A percentile compares a stretch with the other conserved stretches of the same genome.
phyloP scores from a whole-genome alignment of 2,797 vertebrate species.

The Sebastes wilsoni region DNA sequence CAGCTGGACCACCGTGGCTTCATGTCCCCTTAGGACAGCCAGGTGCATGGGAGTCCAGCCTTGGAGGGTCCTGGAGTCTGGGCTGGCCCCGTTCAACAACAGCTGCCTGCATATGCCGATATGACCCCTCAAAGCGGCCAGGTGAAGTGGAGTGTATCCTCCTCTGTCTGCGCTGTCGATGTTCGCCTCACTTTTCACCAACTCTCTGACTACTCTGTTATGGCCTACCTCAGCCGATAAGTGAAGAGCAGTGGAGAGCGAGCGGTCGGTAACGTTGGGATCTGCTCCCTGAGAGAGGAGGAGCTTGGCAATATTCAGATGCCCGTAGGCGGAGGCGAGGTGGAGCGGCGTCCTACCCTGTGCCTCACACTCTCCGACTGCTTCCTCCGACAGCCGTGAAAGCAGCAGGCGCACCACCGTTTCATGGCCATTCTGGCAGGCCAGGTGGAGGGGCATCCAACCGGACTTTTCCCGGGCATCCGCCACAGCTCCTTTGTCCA shows the following conservation, averaged over 20 bases:
- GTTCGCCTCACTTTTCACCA: constrained; percentile 76
- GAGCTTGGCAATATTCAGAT: constrained; percentile 85
- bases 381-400: constrained; percentile 67
- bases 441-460: constrained; percentile 89
- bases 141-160: constrained; percentile 86
- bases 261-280: constrained; percentile 77
- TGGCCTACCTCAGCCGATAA: constrained; percentile 85
- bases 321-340: constrained; percentile 85
- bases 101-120: constrained; percentile 88
- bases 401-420: constrained; percentile 85
- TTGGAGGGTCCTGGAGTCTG: constrained; percentile 79
- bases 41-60: constrained; percentile 89
- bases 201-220: constrained; percentile 84
- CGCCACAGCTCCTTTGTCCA: constrained; percentile 78
- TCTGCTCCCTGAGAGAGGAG: constrained; percentile 84
- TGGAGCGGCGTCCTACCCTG: constrained; percentile 85
- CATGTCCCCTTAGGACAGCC: constrained; percentile 84
- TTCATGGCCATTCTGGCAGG: constrained; percentile 90
- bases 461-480: constrained; percentile 80
- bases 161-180: constrained; percentile 75
- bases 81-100: constrained; percentile 74
- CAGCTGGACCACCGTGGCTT: constrained; percentile 81
- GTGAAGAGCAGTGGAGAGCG: constrained; percentile 83
- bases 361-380: constrained; percentile 52
- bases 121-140: constrained; percentile 82